A percentile compares a stretch with the other conserved stretches of the same genome.
These are phyloP conservation scores for Tromatobia lineatoria DNA, from an alignment of 2,888 invertebrate species.

Conservation along the genomic window DNA sequence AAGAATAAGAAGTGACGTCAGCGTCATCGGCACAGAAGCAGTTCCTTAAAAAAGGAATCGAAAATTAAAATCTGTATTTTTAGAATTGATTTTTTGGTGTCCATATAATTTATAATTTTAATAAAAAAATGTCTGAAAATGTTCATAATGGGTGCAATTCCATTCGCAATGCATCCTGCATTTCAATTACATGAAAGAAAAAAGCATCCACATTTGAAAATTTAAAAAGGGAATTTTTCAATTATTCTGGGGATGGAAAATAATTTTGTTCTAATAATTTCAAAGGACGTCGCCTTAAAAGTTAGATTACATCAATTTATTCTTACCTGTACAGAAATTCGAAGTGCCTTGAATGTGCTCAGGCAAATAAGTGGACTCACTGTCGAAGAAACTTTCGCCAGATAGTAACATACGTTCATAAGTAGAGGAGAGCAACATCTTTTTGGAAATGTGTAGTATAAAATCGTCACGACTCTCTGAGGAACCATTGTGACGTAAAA, in stretches of 20 bases:
- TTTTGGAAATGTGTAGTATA: slow-evolving; percentile 73
- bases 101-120: neutral
- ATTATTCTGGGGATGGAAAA: neutral
- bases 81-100: neutral
- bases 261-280: neutral
- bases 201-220: too few relatives aligned
- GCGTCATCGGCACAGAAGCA: slow-evolving; percentile 30
- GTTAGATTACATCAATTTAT: neutral
- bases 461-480: slow-evolving; percentile 74
- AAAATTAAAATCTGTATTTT: neutral
- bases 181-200: neutral
- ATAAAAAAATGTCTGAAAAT: too few relatives aligned
- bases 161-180: too few relatives aligned
- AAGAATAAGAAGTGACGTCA: neutral
- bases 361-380: slow-evolving; percentile 75
- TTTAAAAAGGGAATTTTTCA: too few relatives aligned
- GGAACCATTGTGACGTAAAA: slow-evolving; percentile 78
- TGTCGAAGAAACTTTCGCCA: slow-evolving; percentile 75
- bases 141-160: too few relatives aligned
- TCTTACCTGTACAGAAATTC: slow-evolving; percentile 67
- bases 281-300: neutral
- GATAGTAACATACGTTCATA: slow-evolving; percentile 73
- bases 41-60: slow-evolving; percentile 19
- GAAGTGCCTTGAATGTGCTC: slow-evolving; percentile 68
- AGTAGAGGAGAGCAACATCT: slow-evolving; percentile 72